Evolutionary conservation across 2,113 vertebrate genomes (phyloP), one percentile per base, ranked within the genome.

Genomic region (Rana temporaria): DNA sequence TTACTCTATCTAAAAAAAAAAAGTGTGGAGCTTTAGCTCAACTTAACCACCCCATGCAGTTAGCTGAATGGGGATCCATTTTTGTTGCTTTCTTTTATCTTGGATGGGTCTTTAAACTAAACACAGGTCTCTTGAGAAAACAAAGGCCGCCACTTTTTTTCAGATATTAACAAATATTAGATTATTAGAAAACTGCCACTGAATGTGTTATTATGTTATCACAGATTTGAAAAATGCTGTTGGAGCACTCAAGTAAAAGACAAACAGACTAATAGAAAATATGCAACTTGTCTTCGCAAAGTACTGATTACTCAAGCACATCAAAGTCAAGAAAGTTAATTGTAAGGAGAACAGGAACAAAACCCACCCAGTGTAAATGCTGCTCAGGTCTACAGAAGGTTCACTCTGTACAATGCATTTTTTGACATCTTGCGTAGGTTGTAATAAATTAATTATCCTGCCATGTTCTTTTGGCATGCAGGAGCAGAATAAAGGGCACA

Each of bases 361-460:
- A 82, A 74, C 63, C 6, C 6, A 38, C 32, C 73, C 72, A n/a
- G 65, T 60, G 60, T 71, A 55, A 82, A 82, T 80, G 64, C 42
- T 67, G 81, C 68, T 83, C 63, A 76, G 63, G 72, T 83, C 56
- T 68, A 75, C 22, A 19, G 56, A 65, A 75, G 34, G 34, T 19
- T 7, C 63, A 52, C 32, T 68, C 18, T 68, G 55, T 76, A 68
- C 81, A 83, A 83, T 67, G 26, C 71, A n/a, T 76, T 52, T 52
- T 75, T 76, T 83, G 72, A 83, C 81, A 82, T 75, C 53, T 42
- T 83, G 81, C 81, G 72, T 83, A 60, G 81, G 71, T 38, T 83
- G 81, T 60, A 83, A 83, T 83, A 76, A 83, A 76, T 83, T 57
- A 83, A 83, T 76, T 76, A 83, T 83, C 81, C 71, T 76, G 52